Base-by-base conservation (phyloP, 2,888 invertebrate species). In the Frankliniella intonsa region DNA sequence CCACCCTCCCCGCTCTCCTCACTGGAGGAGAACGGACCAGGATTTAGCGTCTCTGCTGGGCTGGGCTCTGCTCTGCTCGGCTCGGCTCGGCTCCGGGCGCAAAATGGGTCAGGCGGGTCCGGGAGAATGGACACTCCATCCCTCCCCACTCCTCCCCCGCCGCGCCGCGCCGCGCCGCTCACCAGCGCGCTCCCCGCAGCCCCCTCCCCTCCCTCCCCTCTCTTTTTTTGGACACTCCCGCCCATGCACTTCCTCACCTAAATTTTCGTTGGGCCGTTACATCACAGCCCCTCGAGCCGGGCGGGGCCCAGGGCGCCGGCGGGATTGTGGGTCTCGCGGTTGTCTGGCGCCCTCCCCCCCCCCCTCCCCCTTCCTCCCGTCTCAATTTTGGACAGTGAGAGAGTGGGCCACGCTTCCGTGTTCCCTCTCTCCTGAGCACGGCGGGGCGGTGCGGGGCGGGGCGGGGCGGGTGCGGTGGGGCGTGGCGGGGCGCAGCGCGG, bases 301-400 rank as follows among this genome's bases (percentile, higher is more conserved):
- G 11, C 17, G 14, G 55, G 55, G 17, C 14, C 17, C 55, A 1
- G 17, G 55, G 14, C 55, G 55, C 55, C 14, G 55, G 22, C n/a
- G n/a, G 69, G 69, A 22, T 69, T 69, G 22, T 69, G 65, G 65
- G 17, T 17, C 69, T 22, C 69, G 69, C 69, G 22, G 69, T 25
- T 76, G 69, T 22, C 22, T 25, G 69, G 22, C 69, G 69, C n/a
- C 69, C 69, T 22, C 25, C 62, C 25, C 25, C 69, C 25, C 69
- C 69, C 69, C 69, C 69, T 5, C 22, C 69, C n/a, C 62, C 62
- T 62, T 62, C 62, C 62, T 17, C 62, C 69, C 22, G 69, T n/a
- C 69, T 69, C 69, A 76, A 76, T 76, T 76, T 76, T 76, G 69
- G 69, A 76, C 69, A 76, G 69, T 76, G 69, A 76, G 69, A 76